Percentiles rank a stretch among this genome's conserved stretches.
Evolutionary conservation across 2,797 vertebrate genomes (phyloP).

Genomic region (Heterohyrax brucei): DNA sequence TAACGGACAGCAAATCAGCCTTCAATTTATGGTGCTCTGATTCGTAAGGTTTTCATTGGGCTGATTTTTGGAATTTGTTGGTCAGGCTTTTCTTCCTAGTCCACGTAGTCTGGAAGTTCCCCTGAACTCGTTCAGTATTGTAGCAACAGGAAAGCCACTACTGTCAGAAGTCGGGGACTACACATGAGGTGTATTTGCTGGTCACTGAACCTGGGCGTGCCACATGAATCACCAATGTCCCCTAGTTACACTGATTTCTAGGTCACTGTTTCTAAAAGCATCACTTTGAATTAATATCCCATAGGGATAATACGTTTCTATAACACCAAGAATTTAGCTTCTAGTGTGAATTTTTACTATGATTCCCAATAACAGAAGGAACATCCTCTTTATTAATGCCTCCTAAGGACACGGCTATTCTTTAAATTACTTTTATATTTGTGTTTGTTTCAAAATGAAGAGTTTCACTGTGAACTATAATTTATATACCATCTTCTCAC

Average conservation of each 20-base stretch:
- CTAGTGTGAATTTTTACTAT: neutral
- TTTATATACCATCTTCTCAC: neutral
- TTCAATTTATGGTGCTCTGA: neutral
- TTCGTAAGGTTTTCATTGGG: neutral
- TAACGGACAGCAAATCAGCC: neutral
- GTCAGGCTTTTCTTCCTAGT: neutral
- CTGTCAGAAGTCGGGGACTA: neutral
- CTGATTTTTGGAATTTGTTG: neutral
- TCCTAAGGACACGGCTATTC: neutral
- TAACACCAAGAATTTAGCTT: neutral
- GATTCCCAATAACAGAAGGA: slow-evolving; percentile 8
- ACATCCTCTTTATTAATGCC: neutral
- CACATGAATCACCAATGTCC: neutral
- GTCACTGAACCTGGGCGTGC: neutral
- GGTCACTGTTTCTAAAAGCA: neutral
- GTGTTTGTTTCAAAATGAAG: neutral
- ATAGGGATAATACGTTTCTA: neutral
- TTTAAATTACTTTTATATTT: neutral
- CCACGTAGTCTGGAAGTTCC: neutral
- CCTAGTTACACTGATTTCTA: neutral
- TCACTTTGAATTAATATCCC: neutral
- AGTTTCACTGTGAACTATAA: neutral
- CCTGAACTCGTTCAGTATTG: neutral
- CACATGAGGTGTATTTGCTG: neutral
- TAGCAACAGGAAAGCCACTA: neutral